Conservation (phyloP, 2,888 invertebrate species). For the Mythimna impura region DNA sequence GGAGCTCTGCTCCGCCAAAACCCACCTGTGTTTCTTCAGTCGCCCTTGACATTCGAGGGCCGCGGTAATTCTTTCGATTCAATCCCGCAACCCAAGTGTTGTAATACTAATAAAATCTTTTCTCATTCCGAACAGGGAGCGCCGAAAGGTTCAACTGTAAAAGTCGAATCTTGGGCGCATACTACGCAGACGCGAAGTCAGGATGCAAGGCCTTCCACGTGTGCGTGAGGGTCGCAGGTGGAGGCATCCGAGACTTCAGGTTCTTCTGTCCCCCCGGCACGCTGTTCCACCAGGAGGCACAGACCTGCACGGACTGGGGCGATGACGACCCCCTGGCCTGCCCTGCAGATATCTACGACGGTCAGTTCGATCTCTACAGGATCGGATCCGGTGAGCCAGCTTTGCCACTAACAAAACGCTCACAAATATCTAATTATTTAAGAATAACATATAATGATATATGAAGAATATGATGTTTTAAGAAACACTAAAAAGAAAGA, state of each 20-base stretch:
- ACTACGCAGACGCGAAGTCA: conserved; percentile 96
- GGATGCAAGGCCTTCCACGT: conserved; percentile 97
- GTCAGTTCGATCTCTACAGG: conserved; percentile 96
- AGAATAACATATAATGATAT: neutral
- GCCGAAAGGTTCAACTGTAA: conserved; percentile 94
- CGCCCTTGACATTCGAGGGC: too few relatives aligned
- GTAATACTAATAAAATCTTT: conserved; percentile 5
- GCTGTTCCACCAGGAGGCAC: conserved; percentile 97
- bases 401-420: conserved; percentile 85
- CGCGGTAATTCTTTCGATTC: too few relatives aligned
- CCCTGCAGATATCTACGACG: conserved; percentile 95
- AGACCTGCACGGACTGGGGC: conserved; percentile 97
- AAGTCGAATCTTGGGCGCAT: conserved; percentile 96
- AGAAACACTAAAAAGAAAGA: neutral
- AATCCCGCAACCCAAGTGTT: neutral
- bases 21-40: too few relatives aligned
- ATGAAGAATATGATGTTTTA: neutral
- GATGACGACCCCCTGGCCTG: conserved; percentile 94
- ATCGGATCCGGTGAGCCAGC: conserved; percentile 93
- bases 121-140: conserved; percentile 75
- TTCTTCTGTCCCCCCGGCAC: conserved; percentile 97
- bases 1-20: too few relatives aligned
- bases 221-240: conserved; percentile 95
- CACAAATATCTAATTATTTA: conserved; percentile 58
- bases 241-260: conserved; percentile 94